Evolutionary conservation across 2,888 invertebrate genomes (phyloP), one percentile per base, ranked within the genome.

Genomic region (Chalcosyrphus nemorum): DNA sequence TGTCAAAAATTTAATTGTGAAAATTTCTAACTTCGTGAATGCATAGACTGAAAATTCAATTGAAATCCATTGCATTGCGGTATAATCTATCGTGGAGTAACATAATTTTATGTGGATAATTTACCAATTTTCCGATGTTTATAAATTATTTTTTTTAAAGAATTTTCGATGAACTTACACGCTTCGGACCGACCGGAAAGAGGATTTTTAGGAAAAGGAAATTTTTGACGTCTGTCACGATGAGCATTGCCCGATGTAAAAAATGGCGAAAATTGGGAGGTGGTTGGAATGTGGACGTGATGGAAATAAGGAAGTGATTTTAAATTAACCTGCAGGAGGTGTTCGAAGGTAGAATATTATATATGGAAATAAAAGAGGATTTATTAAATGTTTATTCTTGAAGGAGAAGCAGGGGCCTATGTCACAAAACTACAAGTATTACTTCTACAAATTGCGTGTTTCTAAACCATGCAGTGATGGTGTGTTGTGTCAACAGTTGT

Each of bases 151-250:
- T 87, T 87, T 87, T 72, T 57, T 63, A 41, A 71, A 81, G 87
- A 85, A 82, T 86, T 85, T 76, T 61, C 35, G 81, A 86, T 81
- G 87, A 88, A 91, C 91, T 90, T 89, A 90, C 90, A 90, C 89
- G 89, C 88, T 89, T 87, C 87, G 88, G 88, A 89, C 89, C 88
- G 88, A 90, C 91, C 91, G 91, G 91, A 91, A 89, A 88, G 89
- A 90, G 90, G 89, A 85, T 87, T 89, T 88, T 86, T 86, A 86
- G 85, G 86, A 88, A 88, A 90, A 89, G 88, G 87, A 88, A 88
- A 86, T 88, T 88, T 89, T 87, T 89, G 89, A 90, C 88, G 87
- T 89, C 88, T 88, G 84, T 84, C 84, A 84, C 57, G 9, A 54
- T 45, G 1, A 54, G 68, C 35, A 54, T 77, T 77, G 27, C 61